These are phyloP conservation scores for Plectus sambesii DNA, from an alignment of 1,140 invertebrate genomes.

Conservation along the genomic window DNA sequence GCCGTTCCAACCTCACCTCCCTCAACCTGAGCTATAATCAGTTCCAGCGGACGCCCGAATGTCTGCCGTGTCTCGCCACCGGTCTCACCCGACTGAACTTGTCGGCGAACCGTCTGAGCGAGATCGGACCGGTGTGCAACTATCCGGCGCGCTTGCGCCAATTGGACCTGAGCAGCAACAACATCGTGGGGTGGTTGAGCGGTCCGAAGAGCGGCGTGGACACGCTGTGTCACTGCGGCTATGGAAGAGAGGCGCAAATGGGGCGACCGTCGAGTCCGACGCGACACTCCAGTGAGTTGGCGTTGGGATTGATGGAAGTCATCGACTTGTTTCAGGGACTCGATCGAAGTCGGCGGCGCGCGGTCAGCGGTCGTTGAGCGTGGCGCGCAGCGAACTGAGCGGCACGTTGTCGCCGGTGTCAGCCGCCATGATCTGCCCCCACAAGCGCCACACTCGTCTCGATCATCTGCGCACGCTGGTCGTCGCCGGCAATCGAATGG, in stretches of 20 bases:
- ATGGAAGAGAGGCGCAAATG: conserved; percentile 9
- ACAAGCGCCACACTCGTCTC: conserved; percentile 65
- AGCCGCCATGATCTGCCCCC: conserved; percentile 54
- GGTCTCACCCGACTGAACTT: conserved; percentile 74
- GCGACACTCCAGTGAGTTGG: conserved; percentile 3
- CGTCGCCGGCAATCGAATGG: conserved; percentile 70
- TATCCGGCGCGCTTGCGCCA: conserved; percentile 77
- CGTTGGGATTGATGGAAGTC: conserved; percentile 12
- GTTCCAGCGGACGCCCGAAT: conserved; percentile 69
- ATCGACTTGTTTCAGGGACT: conserved; percentile 24
- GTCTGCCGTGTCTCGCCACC: conserved; percentile 74
- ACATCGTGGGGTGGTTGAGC: conserved; percentile 69
- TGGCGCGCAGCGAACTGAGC: conserved; percentile 21
- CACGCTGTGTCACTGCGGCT: conserved; percentile 9
- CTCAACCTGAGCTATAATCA: conserved; percentile 81
- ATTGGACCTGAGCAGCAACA: conserved; percentile 81
- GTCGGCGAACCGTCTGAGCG: conserved; percentile 63
- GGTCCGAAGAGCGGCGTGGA: conserved; percentile 9
- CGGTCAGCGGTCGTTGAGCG: conserved; percentile 35
- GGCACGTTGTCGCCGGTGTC: background rate
- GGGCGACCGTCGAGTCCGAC: background rate
- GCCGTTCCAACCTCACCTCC: conserved; percentile 54
- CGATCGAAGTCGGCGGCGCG: conserved; percentile 42
- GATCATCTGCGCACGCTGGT: conserved; percentile 69
- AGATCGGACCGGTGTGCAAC: conserved; percentile 72